Percentiles rank a stretch among this genome's conserved stretches.
phyloP scores from a whole-genome alignment of 1,140 invertebrate genomes.

The Vanessa atalanta region DNA sequence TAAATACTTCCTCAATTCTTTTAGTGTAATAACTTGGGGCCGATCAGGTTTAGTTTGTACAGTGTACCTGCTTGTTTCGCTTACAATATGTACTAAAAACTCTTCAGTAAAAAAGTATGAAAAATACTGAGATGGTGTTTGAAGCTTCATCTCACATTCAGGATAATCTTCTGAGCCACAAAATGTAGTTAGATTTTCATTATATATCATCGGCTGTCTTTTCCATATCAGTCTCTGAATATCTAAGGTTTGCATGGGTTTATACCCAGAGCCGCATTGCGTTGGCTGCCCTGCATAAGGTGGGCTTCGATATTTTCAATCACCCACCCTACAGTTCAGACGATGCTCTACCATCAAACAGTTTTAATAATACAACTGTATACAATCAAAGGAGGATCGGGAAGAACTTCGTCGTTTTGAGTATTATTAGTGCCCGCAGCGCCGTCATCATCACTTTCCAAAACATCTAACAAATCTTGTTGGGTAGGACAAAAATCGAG shows the following conservation, averaged over 20 bases:
- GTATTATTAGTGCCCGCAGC: background rate
- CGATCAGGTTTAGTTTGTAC: conserved; percentile 8
- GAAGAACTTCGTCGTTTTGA: background rate
- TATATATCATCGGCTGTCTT: conserved; percentile 13
- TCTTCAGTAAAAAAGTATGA: conserved; percentile 12
- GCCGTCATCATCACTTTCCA: conserved; percentile 1
- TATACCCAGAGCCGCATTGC: background rate
- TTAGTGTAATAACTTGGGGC: background rate
- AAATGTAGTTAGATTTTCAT: conserved; percentile 14
- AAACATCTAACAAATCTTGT: background rate
- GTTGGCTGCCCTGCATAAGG: no score
- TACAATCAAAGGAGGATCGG: conserved; percentile 7
- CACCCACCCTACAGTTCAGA: no score
- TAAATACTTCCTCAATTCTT: conserved; percentile 1
- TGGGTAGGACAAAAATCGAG: background rate
- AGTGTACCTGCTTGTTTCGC: conserved; percentile 9
- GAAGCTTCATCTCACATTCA: conserved; percentile 4
- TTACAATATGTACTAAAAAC: conserved; percentile 14
- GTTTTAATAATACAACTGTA: background rate
- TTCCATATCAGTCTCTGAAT: conserved; percentile 8
- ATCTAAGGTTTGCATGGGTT: conserved; percentile 9
- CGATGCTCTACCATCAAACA: no score
- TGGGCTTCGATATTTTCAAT: no score
- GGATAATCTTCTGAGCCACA: conserved; percentile 12
- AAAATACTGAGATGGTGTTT: conserved; percentile 7